Base-by-base conservation (phyloP, 2,888 invertebrate genomes). In the Chrysolina americana region DNA sequence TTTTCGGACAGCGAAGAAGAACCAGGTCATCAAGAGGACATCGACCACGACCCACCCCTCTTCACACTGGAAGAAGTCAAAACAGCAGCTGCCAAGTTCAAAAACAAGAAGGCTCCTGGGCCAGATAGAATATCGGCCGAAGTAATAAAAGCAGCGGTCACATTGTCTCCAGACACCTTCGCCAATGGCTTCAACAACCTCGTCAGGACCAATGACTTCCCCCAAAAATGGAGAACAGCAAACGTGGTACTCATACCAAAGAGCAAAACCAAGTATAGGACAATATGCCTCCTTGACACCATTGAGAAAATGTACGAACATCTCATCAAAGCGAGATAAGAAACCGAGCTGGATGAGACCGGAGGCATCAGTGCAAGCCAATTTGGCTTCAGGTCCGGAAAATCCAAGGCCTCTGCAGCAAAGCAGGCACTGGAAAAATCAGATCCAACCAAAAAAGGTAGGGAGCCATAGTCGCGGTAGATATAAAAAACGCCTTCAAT, bases 201-300 rank as follows among this genome's bases (percentile, higher is more conserved):
- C 63, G 28, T 77, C 48, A 50, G 15, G 15, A 63, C 36, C 11
- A 63, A 65, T 10, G 9, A 3, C 13, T 76, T 76, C 65, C 76
- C 76, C 23, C 21, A 65, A 62, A 19, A 11, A 4, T 78, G 78
- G 79, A 79, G 78, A 59, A 65, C 2, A 2, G 65, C 76, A 0
- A 74, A 48, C 36, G 21, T 76, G 2, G 41, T 76, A 4, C 53
- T 73, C 2, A 68, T 73, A 11, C 68, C 59, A 3, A 59, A 59
- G 59, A 15, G 59, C 28, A 28, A 28, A 28, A 28, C 2, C 28
- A 28, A 28, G 28, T 28, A 28, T 17, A 59, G 59, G 21, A 13
- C 59, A 10, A 19, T 59, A 11, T 13, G 21, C 23, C 23, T 59
- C 1, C 13, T 23, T 2, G 59, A 17, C 15, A 28, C 13, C 2